Conservation (phyloP, 2,888 invertebrate species). For the Thereva nobilitata region DNA sequence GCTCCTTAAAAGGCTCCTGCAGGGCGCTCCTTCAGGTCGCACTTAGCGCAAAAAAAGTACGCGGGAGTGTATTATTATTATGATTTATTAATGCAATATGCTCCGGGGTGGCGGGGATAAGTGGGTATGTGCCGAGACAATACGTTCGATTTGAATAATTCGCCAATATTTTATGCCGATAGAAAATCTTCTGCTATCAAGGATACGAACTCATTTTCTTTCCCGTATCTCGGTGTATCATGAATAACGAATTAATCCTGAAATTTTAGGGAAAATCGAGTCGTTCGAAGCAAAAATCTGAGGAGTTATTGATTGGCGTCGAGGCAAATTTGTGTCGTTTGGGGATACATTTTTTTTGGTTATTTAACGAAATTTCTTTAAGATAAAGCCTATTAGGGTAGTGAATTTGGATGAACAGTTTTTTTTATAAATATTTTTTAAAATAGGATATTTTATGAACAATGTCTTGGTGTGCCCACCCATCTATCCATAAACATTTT, state of each 20-base stretch:
- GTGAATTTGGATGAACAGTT: too few relatives aligned
- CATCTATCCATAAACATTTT: too few relatives aligned
- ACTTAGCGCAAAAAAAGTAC: background rate
- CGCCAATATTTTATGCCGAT: slow-evolving; percentile 41
- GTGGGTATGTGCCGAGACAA: slow-evolving; percentile 31
- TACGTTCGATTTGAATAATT: slow-evolving; percentile 42
- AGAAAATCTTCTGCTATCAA: slow-evolving; percentile 34
- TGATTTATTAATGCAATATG: slow-evolving; percentile 41
- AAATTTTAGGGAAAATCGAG: slow-evolving; percentile 1
- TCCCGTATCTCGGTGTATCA: slow-evolving; percentile 16
- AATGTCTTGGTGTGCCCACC: too few relatives aligned
- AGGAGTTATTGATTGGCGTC: slow-evolving; percentile 20
- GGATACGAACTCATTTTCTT: slow-evolving; percentile 32
- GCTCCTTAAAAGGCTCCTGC: slow-evolving; percentile 10
- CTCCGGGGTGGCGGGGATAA: slow-evolving; percentile 8
- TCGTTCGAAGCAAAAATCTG: background rate
- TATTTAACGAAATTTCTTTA: too few relatives aligned
- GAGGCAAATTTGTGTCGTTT: slow-evolving; percentile 4
- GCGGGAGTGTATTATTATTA: slow-evolving; percentile 37
- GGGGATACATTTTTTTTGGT: too few relatives aligned
- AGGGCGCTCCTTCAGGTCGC: background rate
- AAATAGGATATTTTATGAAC: too few relatives aligned
- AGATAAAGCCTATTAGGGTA: too few relatives aligned
- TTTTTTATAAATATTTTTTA: too few relatives aligned
- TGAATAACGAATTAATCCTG: slow-evolving; percentile 37